Evolutionary conservation across 2,113 vertebrate species (phyloP), one percentile per base, ranked within the genome.

Genomic region (Chloropsis hardwickii): DNA sequence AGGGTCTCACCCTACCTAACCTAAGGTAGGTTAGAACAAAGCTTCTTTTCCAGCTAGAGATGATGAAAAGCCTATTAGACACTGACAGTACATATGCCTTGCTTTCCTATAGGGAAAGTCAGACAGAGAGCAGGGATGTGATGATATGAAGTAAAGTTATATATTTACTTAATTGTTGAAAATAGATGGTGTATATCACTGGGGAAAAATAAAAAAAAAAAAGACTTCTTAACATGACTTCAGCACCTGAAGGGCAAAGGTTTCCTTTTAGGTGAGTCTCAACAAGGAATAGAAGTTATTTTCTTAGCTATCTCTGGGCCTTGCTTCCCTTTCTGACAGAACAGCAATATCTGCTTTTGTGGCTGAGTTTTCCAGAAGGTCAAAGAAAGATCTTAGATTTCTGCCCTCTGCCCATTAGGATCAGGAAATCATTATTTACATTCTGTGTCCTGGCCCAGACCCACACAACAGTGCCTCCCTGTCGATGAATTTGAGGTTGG

Each of bases 141-240:
- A 19, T 25, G 44, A 37, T 40, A 27, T 1, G 28, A 45, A 66
- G 22, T 5, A 15, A 67, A 74, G 28, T 53, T 42, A 54, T 5
- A 16, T 39, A 47, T 87, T 87, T 74, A 58, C 20, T 42, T 85
- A 22, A 56, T 72, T 19, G 82, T 80, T 80, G 13, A 76, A 79
- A 80, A 82, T 8, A 80, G n/a, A 40, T 9, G 6, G 24, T 48
- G 45, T 72, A 35, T 56, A 83, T 22, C 24, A n/a, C 23, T 18
- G 10, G 8, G 6, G 0, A 0, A 3, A 5, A 39, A 11, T 40
- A 40, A 19, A 23, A 12, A 25, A 9, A 53, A 31, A 16, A 21
- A 66, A 12, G 1, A 57, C 53, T 84, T 27, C 17, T 79, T 79
- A 65, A 60, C 2, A 1, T 24, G 5, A 80, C 39, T 69, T 83